A percentile compares a stretch with the other conserved stretches of the same genome.
Evolutionary conservation across 1,140 invertebrate genomes (phyloP).

Genomic region (Drosophila ficusphila): DNA sequence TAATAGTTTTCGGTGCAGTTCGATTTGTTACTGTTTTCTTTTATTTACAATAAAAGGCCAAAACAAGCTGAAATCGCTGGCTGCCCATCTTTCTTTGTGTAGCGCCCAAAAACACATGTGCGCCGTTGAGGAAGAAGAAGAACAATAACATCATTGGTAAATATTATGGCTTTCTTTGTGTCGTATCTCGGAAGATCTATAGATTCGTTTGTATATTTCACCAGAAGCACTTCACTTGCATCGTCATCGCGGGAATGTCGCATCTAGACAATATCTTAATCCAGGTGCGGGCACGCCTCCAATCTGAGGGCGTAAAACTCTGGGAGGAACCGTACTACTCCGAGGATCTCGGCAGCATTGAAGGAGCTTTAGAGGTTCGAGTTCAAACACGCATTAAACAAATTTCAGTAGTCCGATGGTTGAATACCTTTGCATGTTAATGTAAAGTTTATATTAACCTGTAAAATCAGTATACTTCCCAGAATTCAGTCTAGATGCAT

Average conservation of each 20-base stretch:
- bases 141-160: conserved; percentile 29
- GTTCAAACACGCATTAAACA: too few species aligned
- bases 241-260: conserved; percentile 47
- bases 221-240: neutral
- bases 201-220: neutral
- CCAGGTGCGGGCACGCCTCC: conserved; percentile 87
- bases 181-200: neutral
- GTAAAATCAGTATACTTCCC: too few species aligned
- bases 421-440: too few species aligned
- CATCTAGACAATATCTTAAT: conserved; percentile 87
- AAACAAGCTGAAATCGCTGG: neutral
- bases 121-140: conserved; percentile 7
- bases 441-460: neutral
- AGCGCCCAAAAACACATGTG: conserved; percentile 15
- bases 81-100: conserved; percentile 12
- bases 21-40: too few species aligned
- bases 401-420: too few species aligned
- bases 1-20: too few species aligned
- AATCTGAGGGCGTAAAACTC: conserved; percentile 88
- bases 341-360: conserved; percentile 83
- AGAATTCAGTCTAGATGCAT: too few species aligned
- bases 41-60: too few species aligned
- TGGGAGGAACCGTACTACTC: conserved; percentile 89
- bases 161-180: conserved; percentile 22
- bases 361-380: conserved; percentile 85